Evolutionary conservation across 2,113 vertebrate species (phyloP).

Genomic region (Rattus rattus): DNA sequence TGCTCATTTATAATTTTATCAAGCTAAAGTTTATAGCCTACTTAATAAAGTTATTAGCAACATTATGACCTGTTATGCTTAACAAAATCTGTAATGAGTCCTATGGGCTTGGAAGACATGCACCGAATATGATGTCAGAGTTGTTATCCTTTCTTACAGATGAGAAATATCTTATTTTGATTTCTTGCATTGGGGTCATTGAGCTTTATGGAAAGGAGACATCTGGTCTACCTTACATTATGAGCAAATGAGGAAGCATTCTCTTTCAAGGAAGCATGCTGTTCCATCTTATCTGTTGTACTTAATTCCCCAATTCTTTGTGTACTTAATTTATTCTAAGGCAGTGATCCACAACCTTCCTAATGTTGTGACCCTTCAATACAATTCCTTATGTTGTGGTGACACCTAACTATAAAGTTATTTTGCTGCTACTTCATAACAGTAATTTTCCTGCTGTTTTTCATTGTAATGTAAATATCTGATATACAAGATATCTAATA

Average conservation of each 20-base stretch:
- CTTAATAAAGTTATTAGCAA: conserved; percentile 55
- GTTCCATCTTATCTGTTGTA: background rate
- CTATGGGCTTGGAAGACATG: background rate
- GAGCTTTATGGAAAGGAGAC: background rate
- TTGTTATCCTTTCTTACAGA: background rate
- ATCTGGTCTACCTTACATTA: background rate
- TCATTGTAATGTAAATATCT: background rate
- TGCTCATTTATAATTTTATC: conserved; percentile 41
- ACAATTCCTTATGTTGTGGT: background rate
- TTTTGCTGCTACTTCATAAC: background rate
- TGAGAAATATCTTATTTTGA: background rate
- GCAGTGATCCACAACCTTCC: background rate
- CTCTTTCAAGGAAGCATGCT: background rate
- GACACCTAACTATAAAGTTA: background rate
- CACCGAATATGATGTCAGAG: background rate
- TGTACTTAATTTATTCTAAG: background rate
- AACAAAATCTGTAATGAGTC: conserved; percentile 21
- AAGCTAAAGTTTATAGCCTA: conserved; percentile 38
- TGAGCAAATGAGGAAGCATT: background rate
- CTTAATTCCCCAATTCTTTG: background rate
- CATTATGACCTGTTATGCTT: background rate
- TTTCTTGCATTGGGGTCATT: no score
- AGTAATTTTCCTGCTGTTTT: background rate
- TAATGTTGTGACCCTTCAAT: background rate
- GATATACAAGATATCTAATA: background rate